phyloP scores from a whole-genome alignment of 2,888 invertebrate species.

The Eupithecia subumbrata region DNA sequence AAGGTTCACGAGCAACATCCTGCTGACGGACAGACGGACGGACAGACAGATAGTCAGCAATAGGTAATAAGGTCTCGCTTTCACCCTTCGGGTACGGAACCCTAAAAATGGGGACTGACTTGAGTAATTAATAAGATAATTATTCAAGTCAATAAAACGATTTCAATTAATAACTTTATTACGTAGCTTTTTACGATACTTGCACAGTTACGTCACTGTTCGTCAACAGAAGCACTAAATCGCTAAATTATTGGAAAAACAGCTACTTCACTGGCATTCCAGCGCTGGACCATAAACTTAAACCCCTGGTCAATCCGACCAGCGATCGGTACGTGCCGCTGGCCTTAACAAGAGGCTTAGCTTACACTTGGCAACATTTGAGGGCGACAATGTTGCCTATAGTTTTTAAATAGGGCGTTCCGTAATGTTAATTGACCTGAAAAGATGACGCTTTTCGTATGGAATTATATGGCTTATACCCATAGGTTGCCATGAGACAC shows the following conservation, averaged over 20 bases:
- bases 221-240: neutral
- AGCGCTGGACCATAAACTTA: slow-evolving; percentile 21
- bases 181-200: neutral
- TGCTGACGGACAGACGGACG: too few species aligned
- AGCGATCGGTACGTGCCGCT: slow-evolving; percentile 12
- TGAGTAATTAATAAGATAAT: too few species aligned
- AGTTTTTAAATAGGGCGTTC: neutral
- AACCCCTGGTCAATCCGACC: slow-evolving; percentile 2
- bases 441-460: too few species aligned
- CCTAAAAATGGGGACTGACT: too few species aligned
- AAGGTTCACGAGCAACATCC: too few species aligned
- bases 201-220: neutral
- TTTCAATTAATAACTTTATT: neutral
- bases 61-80: too few species aligned
- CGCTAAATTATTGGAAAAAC: neutral
- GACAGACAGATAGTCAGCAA: too few species aligned
- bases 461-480: too few species aligned
- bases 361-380: slow-evolving; percentile 8
- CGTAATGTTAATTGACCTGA: too few species aligned
- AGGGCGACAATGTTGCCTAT: neutral
- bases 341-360: slow-evolving; percentile 17
- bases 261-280: slow-evolving; percentile 20
- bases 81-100: too few species aligned
- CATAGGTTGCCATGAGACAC: too few species aligned
- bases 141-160: neutral